Evolutionary conservation across 2,113 vertebrate genomes (phyloP).

Genomic region (Cervus canadensis): DNA sequence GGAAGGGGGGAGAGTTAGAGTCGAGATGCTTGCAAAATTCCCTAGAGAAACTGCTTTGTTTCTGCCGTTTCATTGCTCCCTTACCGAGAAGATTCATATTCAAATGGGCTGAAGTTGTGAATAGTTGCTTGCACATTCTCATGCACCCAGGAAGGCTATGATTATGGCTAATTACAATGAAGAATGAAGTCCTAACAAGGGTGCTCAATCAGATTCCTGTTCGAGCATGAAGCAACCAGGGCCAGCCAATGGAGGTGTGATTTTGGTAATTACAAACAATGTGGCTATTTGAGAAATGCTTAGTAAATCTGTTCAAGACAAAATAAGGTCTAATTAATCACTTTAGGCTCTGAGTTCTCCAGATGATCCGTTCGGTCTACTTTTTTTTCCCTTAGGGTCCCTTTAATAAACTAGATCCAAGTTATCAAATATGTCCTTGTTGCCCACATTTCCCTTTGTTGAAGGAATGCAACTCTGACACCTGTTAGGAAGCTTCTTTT

Average conservation of each 20-base stretch:
- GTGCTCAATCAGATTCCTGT: constrained; percentile 88
- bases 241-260: constrained; percentile 82
- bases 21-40: constrained; percentile 82
- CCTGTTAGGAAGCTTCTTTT: constrained; percentile 51
- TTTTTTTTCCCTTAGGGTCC: constrained; percentile 46
- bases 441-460: constrained; percentile 47
- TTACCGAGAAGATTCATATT: constrained; percentile 91
- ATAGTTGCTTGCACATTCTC: constrained; percentile 88
- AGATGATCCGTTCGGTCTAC: constrained; percentile 76
- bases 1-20: constrained; percentile 68
- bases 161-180: constrained; percentile 93
- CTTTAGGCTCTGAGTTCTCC: constrained; percentile 81
- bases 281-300: constrained; percentile 80
- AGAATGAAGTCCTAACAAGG: constrained; percentile 86
- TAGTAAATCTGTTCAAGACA: constrained; percentile 82
- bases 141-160: constrained; percentile 86
- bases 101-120: constrained; percentile 88
- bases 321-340: constrained; percentile 88
- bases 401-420: constrained; percentile 72
- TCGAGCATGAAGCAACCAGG: constrained; percentile 84
- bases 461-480: constrained; percentile 57
- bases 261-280: constrained; percentile 85
- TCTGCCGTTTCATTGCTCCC: constrained; percentile 80
- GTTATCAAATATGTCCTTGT: constrained; percentile 54
- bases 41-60: constrained; percentile 88